Conservation (phyloP, 1,140 invertebrate genomes). For the Rhopalosiphum padi region DNA sequence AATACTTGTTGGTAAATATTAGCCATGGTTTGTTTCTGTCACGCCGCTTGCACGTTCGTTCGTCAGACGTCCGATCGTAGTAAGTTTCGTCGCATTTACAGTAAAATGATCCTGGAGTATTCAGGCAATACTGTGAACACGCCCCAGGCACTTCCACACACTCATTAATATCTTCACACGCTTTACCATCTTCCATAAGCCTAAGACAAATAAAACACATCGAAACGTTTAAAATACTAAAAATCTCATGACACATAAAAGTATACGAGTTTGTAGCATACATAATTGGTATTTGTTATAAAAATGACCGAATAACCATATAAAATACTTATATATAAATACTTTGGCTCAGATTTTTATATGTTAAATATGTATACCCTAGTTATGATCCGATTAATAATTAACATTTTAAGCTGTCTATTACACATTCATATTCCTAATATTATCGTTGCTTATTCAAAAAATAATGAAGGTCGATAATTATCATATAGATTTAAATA, state of each 20-base stretch:
- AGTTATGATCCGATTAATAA: no score
- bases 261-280: no score
- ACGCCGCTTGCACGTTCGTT: conserved; percentile 87
- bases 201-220: conserved; percentile 62
- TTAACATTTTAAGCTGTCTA: no score
- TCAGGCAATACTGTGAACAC: conserved; percentile 94
- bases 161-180: conserved; percentile 92
- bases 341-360: no score
- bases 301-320: no score
- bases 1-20: conserved; percentile 98
- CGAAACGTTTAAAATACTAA: background rate
- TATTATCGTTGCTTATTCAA: no score
- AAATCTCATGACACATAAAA: background rate
- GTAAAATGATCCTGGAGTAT: conserved; percentile 92
- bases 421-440: no score
- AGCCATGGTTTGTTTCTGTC: conserved; percentile 88
- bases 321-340: no score
- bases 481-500: no score
- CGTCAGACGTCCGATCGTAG: conserved; percentile 84
- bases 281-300: no score
- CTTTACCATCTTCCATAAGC: conserved; percentile 82
- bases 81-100: conserved; percentile 96
- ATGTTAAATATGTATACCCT: no score
- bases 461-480: no score
- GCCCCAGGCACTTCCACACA: conserved; percentile 88